phyloP scores from a whole-genome alignment of 2,888 invertebrate genomes.

The Phrixothrix hirtus region DNA sequence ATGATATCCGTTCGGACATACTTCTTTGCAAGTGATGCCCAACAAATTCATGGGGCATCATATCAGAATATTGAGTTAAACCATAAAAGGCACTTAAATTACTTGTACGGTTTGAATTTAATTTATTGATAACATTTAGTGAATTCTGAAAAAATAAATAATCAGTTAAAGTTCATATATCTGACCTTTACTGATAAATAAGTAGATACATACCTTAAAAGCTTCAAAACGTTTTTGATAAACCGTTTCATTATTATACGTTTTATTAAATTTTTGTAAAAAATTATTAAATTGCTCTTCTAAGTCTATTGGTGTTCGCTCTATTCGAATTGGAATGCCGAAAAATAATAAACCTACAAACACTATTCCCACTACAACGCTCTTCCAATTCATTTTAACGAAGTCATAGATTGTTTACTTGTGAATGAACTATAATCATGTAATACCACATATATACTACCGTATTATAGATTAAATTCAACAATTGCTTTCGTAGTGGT shows the following conservation, averaged over 20 bases:
- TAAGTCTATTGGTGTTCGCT: neutral
- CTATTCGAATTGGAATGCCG: slow-evolving; percentile 54
- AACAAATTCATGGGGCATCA: slow-evolving; percentile 63
- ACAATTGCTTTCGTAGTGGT: neutral
- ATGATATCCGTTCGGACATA: slow-evolving; percentile 16
- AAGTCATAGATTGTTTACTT: too few species aligned
- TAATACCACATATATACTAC: too few species aligned
- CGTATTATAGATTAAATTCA: neutral
- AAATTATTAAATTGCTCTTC: slow-evolving; percentile 57
- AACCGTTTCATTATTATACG: slow-evolving; percentile 54
- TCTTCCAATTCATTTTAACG: slow-evolving; percentile 10
- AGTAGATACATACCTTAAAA: slow-evolving; percentile 44
- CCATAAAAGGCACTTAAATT: slow-evolving; percentile 61
- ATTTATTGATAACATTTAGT: slow-evolving; percentile 54
- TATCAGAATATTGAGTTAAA: slow-evolving; percentile 64
- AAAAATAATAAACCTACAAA: slow-evolving; percentile 55
- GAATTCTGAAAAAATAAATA: slow-evolving; percentile 53
- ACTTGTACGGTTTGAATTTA: slow-evolving; percentile 55
- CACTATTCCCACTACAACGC: slow-evolving; percentile 34
- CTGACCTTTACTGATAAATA: neutral
- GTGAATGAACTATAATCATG: too few species aligned
- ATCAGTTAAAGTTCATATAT: neutral
- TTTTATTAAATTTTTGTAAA: slow-evolving; percentile 58
- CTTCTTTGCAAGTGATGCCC: slow-evolving; percentile 49
- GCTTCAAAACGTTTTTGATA: slow-evolving; percentile 44